Evolutionary conservation across 1,140 invertebrate genomes (phyloP).

Genomic region (Chironomus tepperi): DNA sequence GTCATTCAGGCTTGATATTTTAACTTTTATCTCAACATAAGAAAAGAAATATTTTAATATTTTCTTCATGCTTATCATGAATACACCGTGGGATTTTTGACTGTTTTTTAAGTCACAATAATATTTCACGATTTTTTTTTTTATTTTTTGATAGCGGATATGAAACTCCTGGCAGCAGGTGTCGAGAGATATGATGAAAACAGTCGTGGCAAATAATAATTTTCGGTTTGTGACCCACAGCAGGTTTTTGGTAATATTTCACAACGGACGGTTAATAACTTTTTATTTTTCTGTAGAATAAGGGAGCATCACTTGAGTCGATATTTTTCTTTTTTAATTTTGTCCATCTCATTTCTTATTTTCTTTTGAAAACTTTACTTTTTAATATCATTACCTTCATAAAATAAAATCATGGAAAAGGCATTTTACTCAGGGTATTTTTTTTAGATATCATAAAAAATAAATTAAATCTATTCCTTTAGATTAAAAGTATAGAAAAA

Average conservation of each 20-base stretch:
- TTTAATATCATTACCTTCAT: too few species aligned
- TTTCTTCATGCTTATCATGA: background rate
- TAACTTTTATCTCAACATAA: background rate
- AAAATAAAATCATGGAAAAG: too few species aligned
- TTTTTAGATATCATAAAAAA: too few species aligned
- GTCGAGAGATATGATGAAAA: constrained; percentile 12
- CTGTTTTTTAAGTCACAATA: constrained; percentile 9
- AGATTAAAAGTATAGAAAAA: too few species aligned
- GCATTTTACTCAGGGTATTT: too few species aligned
- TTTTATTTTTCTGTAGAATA: background rate
- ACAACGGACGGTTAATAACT: constrained; percentile 6
- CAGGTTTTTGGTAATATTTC: constrained; percentile 8
- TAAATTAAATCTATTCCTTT: too few species aligned
- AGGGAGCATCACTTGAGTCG: background rate
- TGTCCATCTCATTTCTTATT: background rate
- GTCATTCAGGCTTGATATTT: constrained; percentile 7
- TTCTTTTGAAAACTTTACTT: background rate
- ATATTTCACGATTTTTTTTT: constrained; percentile 13
- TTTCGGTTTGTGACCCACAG: constrained; percentile 11
- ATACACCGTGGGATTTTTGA: constrained; percentile 6
- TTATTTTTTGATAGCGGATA: background rate
- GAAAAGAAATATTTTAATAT: constrained; percentile 15
- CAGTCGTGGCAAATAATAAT: constrained; percentile 12
- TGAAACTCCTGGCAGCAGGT: constrained; percentile 5
- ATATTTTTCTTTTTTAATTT: background rate